Conservation (phyloP, 2,797 vertebrate genomes). For the Myiotriccus ornatus region DNA sequence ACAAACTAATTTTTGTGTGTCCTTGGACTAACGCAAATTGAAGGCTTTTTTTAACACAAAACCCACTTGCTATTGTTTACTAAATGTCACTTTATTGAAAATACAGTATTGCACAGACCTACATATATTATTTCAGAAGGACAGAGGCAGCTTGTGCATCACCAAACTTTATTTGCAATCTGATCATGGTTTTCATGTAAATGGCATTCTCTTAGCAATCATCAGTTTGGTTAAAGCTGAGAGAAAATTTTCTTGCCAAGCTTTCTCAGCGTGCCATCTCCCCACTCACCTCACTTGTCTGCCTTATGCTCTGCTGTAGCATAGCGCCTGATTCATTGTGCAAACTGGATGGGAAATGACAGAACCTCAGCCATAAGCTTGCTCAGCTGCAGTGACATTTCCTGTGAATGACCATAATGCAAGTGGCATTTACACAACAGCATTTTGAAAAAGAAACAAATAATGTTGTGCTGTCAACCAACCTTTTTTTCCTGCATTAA, state of each 20-base stretch:
- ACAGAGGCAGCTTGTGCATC: not conserved
- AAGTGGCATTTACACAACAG: not conserved
- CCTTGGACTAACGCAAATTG: not conserved
- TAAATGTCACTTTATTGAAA: not conserved
- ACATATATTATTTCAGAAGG: not conserved
- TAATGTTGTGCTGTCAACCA: not conserved
- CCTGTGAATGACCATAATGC: constrained; percentile 8
- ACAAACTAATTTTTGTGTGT: not conserved
- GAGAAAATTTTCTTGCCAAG: constrained; percentile 1
- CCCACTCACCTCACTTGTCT: not conserved
- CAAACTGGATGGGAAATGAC: constrained; percentile 6
- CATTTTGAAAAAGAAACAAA: constrained; percentile 23
- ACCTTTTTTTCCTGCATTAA: not conserved
- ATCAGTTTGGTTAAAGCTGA: not conserved
- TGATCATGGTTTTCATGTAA: not conserved
- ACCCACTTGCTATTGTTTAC: not conserved
- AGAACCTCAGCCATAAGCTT: not conserved
- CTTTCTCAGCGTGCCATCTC: not conserved
- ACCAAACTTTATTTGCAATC: constrained; percentile 10
- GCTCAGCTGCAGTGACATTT: constrained; percentile 23
- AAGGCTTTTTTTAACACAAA: not conserved
- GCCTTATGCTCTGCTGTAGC: not conserved
- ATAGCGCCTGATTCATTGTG: not conserved
- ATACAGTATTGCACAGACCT: not conserved
- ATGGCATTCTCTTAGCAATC: not conserved